Evolutionary conservation across 2,888 invertebrate genomes (phyloP).

Genomic region (Tenthredo amoena): DNA sequence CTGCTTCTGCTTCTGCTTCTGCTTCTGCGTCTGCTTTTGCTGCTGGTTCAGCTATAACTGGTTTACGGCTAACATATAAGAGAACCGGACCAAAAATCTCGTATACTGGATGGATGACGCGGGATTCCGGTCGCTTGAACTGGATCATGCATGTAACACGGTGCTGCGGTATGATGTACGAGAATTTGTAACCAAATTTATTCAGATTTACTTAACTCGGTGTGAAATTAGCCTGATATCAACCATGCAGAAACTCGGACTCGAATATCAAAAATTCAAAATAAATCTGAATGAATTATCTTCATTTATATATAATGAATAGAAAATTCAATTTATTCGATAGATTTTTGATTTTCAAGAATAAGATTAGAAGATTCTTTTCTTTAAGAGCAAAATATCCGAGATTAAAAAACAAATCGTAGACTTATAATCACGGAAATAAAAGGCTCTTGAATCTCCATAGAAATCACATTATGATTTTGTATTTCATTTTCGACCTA

Average conservation of each 20-base stretch:
- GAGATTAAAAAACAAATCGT: too few species aligned
- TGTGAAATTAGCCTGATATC: not conserved
- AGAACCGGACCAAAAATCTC: not conserved
- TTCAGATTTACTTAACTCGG: not conserved
- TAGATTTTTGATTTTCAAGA: too few species aligned
- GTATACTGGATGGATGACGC: not conserved
- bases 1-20: not conserved
- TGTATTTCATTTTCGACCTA: not conserved
- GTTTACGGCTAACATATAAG: constrained; percentile 10
- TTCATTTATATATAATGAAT: not conserved
- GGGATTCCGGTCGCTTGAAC: not conserved
- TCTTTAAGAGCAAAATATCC: too few species aligned
- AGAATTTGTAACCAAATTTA: not conserved
- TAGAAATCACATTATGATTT: not conserved
- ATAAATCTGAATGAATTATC: not conserved
- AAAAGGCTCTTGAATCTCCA: not conserved
- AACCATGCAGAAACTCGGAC: not conserved
- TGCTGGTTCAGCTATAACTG: constrained; percentile 14
- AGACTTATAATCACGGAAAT: too few species aligned
- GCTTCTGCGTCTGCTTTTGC: not conserved
- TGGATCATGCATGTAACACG: not conserved
- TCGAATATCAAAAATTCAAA: not conserved
- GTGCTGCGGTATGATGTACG: not conserved
- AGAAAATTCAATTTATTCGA: too few species aligned
- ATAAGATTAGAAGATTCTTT: too few species aligned